These are phyloP conservation scores for Bradypus variegatus DNA, from an alignment of 2,797 vertebrate species.

Conservation along the genomic window DNA sequence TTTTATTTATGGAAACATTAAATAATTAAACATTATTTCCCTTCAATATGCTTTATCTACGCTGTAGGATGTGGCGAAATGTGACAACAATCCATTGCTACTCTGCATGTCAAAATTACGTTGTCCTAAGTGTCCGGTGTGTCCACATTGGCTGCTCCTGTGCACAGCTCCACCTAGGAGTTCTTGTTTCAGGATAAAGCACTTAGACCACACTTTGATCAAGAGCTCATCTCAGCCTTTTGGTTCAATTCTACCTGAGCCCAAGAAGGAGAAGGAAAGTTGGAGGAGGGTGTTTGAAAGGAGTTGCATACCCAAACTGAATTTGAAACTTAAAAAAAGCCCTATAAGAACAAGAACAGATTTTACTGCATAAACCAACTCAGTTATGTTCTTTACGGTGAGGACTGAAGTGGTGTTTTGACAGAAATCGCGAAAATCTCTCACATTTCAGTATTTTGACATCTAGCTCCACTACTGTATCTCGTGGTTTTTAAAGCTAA, in stretches of 20 bases:
- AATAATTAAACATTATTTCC: background rate
- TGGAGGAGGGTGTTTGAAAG: background rate
- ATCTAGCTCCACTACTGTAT: background rate
- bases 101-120: background rate
- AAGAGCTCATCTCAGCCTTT: background rate
- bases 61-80: background rate
- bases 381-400: background rate
- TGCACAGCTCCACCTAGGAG: background rate
- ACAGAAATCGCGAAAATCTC: background rate
- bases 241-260: background rate
- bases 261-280: background rate
- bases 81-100: background rate
- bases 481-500: background rate
- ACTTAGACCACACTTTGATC: background rate
- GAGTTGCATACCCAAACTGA: background rate
- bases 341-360: background rate
- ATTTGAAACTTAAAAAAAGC: background rate
- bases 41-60: background rate
- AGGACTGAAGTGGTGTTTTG: background rate
- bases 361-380: background rate
- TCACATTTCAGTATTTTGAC: background rate
- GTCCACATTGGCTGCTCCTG: background rate
- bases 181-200: background rate
- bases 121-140: background rate
- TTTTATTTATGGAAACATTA: background rate